Base-by-base conservation (phyloP, 92 coral and sea anemone species). In the Porites divaricata region DNA sequence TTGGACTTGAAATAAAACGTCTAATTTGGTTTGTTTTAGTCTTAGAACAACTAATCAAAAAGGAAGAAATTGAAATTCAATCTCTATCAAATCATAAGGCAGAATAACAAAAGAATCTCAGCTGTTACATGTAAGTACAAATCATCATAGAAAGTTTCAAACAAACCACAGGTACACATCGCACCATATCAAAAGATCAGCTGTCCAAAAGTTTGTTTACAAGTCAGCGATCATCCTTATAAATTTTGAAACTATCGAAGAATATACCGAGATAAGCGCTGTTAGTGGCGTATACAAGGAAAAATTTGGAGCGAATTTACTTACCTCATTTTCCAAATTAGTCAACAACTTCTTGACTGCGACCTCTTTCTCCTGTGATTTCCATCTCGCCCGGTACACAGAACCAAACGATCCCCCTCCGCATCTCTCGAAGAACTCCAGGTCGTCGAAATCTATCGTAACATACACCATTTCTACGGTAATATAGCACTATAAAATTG, bases 371-470 rank as follows among this genome's bases (percentile, higher is more conserved):
- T 81, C 89, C 77, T 92, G 82, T 19, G 98, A 92, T 62, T 72
- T 73, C 98, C 95, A 94, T 19, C 69, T 83, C 16, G 95, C 95
- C 50, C 89, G 83, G 76, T 92, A 94, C 45, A 94, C 98, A 9
- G 98, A 92, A 2, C 98, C 98, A 63, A 89, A 94, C 52, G 98
- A 86, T n/a, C 98, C 98, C 23, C 93, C 95, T 1, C 98, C 98
- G 66, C 95, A 92, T 19, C 91, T 88, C 82, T 94, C 98, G 62
- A 79, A 89, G 66, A 92, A 94, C 81, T 92, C 93, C 61, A 94
- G 83, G 77, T 94, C 98, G 65, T 85, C 91, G 71, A 92, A 89
- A 23, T 82, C 87, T 13, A 94, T 87, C 50, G 90, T 82, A 75
- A 87, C 95, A 73, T 83, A 92, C 63, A 90, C 72, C 98, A 94